Evolutionary conservation across 2,888 invertebrate genomes (phyloP), one percentile per base, ranked within the genome.

Genomic region (Ptychoptera contaminata): DNA sequence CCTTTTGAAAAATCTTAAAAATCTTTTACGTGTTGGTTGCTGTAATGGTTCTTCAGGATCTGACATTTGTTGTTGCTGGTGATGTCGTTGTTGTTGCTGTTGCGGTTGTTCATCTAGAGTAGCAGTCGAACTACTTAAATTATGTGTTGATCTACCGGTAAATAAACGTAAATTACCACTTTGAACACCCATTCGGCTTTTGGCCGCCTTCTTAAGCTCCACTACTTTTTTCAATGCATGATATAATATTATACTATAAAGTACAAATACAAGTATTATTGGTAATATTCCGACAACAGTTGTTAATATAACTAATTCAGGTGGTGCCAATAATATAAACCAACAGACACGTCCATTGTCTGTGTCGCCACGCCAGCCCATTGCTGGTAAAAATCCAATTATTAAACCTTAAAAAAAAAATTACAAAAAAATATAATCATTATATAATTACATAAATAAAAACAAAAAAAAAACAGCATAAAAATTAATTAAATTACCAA

Each of bases 201-300:
- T 58, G 11, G 62, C 61, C 35, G 67, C 67, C 40, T 60, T 50
- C 47, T 54, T 59, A 31, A 72, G 58, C 53, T 70, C 67, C 29
- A 68, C 64, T 1, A 73, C 70, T 49, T 70, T 76, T 52, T 63
- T 68, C 39, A 77, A 55, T 2, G 77, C 77, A 51, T 67, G 65
- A 43, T 71, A 63, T 49, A 77, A 59, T 47, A 78, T 77, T 6
- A 73, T 71, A 1, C 69, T 65, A 51, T 78, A 77, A 9, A 78
- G 59, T 1, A 73, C 60, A 2, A 65, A 51, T 1, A 68, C 63
- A 2, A 63, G 42, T 2, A 64, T 14, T 8, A 71, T 60, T 3
- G 78, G 76, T 41, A 76, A 55, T 1, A 70, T 57, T 46, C 76
- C 77, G 8, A 75, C 52, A 8, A 70, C 50, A 2, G 74, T 71